Conservation (phyloP, 1,140 invertebrate species). For the Belonocnema kinseyi region DNA sequence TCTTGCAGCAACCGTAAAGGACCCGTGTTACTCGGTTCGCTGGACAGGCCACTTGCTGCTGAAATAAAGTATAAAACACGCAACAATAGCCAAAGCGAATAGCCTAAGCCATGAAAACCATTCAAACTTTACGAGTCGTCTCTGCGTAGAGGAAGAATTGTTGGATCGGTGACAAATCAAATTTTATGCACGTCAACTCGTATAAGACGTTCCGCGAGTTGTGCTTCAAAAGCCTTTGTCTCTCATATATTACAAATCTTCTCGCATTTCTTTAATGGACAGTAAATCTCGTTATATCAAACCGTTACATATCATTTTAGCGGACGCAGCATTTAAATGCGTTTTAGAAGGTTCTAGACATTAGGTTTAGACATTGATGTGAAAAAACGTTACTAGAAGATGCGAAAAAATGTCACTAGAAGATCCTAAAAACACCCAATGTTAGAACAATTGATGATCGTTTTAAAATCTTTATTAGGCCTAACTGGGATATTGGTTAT, state of each 20-base stretch:
- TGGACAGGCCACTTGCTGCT: constrained; percentile 39
- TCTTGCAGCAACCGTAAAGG: constrained; percentile 37
- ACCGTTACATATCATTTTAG: too few relatives aligned
- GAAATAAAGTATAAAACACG: constrained; percentile 38
- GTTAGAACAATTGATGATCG: too few relatives aligned
- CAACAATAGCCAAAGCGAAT: constrained; percentile 30
- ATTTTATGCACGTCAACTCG: neutral
- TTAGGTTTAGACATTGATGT: too few relatives aligned
- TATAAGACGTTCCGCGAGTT: neutral
- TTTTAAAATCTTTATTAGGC: too few relatives aligned
- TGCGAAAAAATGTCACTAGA: too few relatives aligned
- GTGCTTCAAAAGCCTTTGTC: neutral
- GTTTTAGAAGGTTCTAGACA: too few relatives aligned
- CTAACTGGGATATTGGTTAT: too few relatives aligned
- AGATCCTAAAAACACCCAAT: too few relatives aligned
- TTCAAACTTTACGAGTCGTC: neutral
- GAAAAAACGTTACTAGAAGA: too few relatives aligned
- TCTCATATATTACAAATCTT: neutral
- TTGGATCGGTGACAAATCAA: constrained; percentile 30
- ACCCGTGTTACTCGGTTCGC: constrained; percentile 36
- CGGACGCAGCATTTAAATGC: too few relatives aligned
- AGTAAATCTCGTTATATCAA: too few relatives aligned
- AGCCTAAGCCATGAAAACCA: neutral
- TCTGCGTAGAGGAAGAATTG: constrained; percentile 11
- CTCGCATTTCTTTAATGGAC: neutral